Evolutionary conservation across 2,113 vertebrate species (phyloP), one percentile per base, ranked within the genome.

Genomic region (Mugil cephalus): DNA sequence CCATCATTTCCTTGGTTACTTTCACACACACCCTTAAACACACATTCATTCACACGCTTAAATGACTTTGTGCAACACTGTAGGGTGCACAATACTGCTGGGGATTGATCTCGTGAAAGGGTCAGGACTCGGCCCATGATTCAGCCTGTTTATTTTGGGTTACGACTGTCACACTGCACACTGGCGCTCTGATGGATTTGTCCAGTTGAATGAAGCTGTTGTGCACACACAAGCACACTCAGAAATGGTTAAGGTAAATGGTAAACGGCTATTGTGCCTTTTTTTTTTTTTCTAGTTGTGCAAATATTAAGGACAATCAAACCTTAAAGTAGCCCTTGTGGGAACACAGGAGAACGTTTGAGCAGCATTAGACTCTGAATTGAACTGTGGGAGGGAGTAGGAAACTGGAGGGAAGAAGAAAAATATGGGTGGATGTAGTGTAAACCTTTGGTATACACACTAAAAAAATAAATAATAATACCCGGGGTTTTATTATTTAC

Each of bases 71-170:
- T 18, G 19, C 62, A 76, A 62, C 67, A 62, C 48, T 42, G 24
- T 30, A 47, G 59, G 43, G 46, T 65, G 61, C 15, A 47, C 67
- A 83, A 34, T 47, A 45, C 43, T 62, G 58, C 51, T 11, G 6
- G 18, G 72, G 73, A 73, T 50, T 76, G 82, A 60, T 85, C 71
- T 55, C 19, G 60, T 51, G 68, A 17, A 74, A 54, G 75, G 74
- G 73, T 83, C 86, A 43, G 61, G 67, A 62, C 89, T 91, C 65
- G 81, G 86, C 77, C 87, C 74, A 84, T 79, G 85, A 92, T 95
- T 94, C 89, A 90, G 87, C 76, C 83, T 80, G 88, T 94, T 94
- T 94, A 92, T 94, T 95, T 93, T 92, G 91, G 92, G 90, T 95
- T 92, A 92, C 79, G 85, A 86, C 86, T 93, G 85, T 94, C 90